phyloP scores from a whole-genome alignment of 2,797 vertebrate species.

The Naso thynnoides region DNA sequence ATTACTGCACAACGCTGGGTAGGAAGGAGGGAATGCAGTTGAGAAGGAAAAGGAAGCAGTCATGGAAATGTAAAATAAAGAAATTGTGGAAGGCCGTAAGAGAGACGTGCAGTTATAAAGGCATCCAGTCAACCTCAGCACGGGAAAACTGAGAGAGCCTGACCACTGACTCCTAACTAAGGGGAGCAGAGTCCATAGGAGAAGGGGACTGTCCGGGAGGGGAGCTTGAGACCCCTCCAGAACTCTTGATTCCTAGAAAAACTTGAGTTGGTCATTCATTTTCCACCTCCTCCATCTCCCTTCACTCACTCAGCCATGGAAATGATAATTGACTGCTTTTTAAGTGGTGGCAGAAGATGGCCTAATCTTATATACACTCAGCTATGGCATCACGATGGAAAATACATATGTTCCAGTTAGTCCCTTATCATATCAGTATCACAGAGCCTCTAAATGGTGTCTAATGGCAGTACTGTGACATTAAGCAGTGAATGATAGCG shows the following conservation, averaged over 20 bases:
- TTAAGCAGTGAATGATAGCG: not conserved
- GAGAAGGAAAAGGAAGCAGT: conserved; percentile 25
- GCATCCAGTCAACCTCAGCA: conserved; percentile 42
- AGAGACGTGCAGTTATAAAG: conserved; percentile 59
- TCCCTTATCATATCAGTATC: conserved; percentile 2
- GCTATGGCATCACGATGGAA: conserved; percentile 35
- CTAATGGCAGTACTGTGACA: not conserved
- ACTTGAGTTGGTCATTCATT: conserved; percentile 63
- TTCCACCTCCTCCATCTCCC: conserved; percentile 25
- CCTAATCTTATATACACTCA: conserved; percentile 13
- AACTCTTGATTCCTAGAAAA: conserved; percentile 61
- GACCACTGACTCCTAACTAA: conserved; percentile 33
- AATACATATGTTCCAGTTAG: conserved; percentile 29
- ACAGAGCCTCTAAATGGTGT: not conserved
- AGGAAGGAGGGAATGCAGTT: conserved; percentile 5
- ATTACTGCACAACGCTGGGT: too few relatives aligned
- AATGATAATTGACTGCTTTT: conserved; percentile 70
- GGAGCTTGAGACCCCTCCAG: conserved; percentile 46
- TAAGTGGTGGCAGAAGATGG: conserved; percentile 50
- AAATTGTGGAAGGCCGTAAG: conserved; percentile 41
- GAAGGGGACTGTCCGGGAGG: conserved; percentile 42
- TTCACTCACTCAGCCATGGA: conserved; percentile 56
- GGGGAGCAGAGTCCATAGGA: conserved; percentile 32
- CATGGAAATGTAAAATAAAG: conserved; percentile 21
- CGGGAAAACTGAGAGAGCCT: conserved; percentile 34